Percentiles rank a stretch among this genome's conserved stretches.
These are phyloP conservation scores for Agapostemon virescens DNA, from an alignment of 2,888 invertebrate species.

Conservation along the genomic window DNA sequence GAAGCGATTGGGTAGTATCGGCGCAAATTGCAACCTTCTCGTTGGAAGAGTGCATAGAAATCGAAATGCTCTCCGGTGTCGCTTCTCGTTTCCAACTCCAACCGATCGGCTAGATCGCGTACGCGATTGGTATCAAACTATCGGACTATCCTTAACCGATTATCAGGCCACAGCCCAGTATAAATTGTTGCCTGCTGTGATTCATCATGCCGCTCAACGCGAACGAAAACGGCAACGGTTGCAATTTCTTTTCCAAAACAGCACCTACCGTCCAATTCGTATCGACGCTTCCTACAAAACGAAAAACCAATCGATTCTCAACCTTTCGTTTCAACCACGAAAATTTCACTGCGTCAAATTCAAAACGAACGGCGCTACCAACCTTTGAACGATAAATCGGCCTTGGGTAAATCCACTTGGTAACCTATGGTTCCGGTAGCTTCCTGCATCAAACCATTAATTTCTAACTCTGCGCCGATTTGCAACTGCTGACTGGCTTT, in stretches of 20 bases:
- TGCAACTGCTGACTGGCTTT: constrained; percentile 94
- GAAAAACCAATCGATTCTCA: background rate
- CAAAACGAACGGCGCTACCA: constrained; percentile 54
- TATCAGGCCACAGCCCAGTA: constrained; percentile 96
- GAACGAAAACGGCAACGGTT: constrained; percentile 96
- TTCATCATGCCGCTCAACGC: constrained; percentile 95
- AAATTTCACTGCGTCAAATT: background rate
- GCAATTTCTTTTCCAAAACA: constrained; percentile 95
- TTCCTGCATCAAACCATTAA: constrained; percentile 94
- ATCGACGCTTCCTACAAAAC: constrained; percentile 90
- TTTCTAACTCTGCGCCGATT: constrained; percentile 97
- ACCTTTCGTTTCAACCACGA: background rate
- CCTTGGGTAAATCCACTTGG: constrained; percentile 96
- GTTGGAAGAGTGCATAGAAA: constrained; percentile 29
- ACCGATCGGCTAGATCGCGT: constrained; percentile 41
- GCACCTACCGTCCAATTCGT: constrained; percentile 96
- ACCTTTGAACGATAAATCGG: constrained; percentile 97
- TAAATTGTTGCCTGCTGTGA: constrained; percentile 95
- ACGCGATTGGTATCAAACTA: constrained; percentile 27
- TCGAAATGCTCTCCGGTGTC: constrained; percentile 37
- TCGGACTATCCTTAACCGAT: constrained; percentile 86
- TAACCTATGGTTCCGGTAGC: constrained; percentile 95
- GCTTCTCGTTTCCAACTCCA: constrained; percentile 29
- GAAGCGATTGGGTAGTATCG: constrained; percentile 44
- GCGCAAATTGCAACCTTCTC: constrained; percentile 53